Percentiles rank a stretch among this genome's conserved stretches.
phyloP scores from a whole-genome alignment of 2,888 invertebrate species.

The Pollenia amentaria region DNA sequence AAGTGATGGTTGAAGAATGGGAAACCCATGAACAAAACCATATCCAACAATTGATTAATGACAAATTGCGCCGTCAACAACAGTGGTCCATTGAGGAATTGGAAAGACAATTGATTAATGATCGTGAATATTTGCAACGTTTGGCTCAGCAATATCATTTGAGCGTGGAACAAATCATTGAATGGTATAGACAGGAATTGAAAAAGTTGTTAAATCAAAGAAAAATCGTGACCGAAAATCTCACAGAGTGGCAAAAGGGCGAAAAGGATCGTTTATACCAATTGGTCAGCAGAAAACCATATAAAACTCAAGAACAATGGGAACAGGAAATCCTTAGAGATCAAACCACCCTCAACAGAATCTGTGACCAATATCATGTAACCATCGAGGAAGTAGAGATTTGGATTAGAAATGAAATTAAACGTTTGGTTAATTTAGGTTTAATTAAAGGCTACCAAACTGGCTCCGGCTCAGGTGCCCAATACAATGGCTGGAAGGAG shows the following conservation, averaged over 20 bases:
- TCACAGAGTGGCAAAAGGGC: conserved; percentile 79
- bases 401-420: conserved; percentile 80
- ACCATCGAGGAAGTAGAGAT: conserved; percentile 78
- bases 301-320: conserved; percentile 76
- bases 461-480: conserved; percentile 1
- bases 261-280: conserved; percentile 80
- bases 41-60: conserved; percentile 79
- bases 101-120: conserved; percentile 78
- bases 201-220: conserved; percentile 78
- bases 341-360: conserved; percentile 72
- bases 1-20: conserved; percentile 78
- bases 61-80: conserved; percentile 77
- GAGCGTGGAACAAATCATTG: conserved; percentile 78
- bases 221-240: conserved; percentile 77
- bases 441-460: conserved; percentile 67
- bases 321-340: conserved; percentile 77
- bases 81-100: conserved; percentile 82
- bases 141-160: conserved; percentile 79
- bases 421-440: conserved; percentile 79
- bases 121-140: conserved; percentile 77
- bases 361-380: conserved; percentile 78
- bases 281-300: conserved; percentile 76
- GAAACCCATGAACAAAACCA: conserved; percentile 78
- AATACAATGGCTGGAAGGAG: conserved; percentile 78
- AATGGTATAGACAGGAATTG: conserved; percentile 81